These are phyloP conservation scores for Diplolepis rosae DNA, from an alignment of 2,888 invertebrate genomes.

Conservation along the genomic window DNA sequence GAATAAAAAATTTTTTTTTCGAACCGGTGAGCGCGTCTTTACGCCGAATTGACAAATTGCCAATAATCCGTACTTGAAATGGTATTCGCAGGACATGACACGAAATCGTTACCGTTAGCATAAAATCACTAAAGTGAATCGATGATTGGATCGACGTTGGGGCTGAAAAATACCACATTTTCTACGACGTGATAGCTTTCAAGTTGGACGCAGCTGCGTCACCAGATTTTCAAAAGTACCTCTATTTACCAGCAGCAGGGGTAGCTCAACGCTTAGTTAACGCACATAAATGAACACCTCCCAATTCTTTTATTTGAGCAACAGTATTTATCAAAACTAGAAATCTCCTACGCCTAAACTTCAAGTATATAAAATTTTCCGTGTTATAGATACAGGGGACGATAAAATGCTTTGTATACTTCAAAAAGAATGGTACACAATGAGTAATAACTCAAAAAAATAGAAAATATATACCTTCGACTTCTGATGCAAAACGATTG, in stretches of 20 bases:
- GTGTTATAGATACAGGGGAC: neutral
- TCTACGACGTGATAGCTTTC: conserved; percentile 51
- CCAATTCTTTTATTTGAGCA: conserved; percentile 9
- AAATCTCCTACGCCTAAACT: conserved; percentile 1
- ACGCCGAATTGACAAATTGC: conserved; percentile 33
- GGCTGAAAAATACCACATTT: conserved; percentile 48
- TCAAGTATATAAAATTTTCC: conserved; percentile 20
- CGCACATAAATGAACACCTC: conserved; percentile 16
- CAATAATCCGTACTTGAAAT: conserved; percentile 17
- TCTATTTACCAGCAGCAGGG: conserved; percentile 31
- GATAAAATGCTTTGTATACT: neutral
- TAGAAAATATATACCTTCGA: no score
- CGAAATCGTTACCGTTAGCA: conserved; percentile 26
- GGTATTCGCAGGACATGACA: conserved; percentile 15
- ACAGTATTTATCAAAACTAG: conserved; percentile 11
- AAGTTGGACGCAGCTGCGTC: conserved; percentile 50
- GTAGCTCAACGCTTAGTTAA: conserved; percentile 27
- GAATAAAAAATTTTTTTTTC: neutral
- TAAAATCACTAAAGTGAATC: conserved; percentile 34
- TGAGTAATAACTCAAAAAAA: no score
- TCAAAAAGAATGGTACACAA: conserved; percentile 2
- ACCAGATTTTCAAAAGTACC: conserved; percentile 33
- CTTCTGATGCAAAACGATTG: no score
- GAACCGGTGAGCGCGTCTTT: conserved; percentile 29
- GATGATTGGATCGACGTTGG: conserved; percentile 23